Evolutionary conservation across 2,113 vertebrate species (phyloP), one percentile per base, ranked within the genome.

Genomic region (Leptocoma aspasia): DNA sequence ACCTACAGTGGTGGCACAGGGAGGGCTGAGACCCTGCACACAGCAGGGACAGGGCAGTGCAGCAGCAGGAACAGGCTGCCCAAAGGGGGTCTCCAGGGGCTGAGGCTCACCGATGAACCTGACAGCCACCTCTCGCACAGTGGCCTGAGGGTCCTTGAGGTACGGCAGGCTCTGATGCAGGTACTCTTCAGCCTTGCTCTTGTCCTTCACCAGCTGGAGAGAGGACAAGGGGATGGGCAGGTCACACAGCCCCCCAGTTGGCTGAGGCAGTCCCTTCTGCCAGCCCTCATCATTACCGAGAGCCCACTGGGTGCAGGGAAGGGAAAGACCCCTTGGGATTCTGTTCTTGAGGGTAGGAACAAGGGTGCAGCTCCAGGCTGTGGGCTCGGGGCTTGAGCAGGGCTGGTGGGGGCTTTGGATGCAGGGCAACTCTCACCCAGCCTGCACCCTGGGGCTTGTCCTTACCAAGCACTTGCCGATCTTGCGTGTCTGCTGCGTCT

Each of bases 221-320:
- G 47, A 70, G 39, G 23, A 61, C 64, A n/a, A 30, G 20, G 16
- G 26, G 8, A 16, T 6, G 30, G n/a, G 10, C n/a, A 70, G 2
- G 19, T 33, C n/a, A 39, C 39, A 16, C 6, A 69, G 17, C 6
- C 45, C n/a, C 13, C 12, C 47, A 16, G 8, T 0, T 21, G 39
- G 13, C 47, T 42, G 18, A 27, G 15, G 7, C 37, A 19, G 37
- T 23, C 18, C 27, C 33, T 86, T 28, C 64, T 53, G 39, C 33
- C 47, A 45, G 52, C 22, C 33, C 39, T 28, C 2, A 0, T 42
- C 33, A 33, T 19, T 39, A 33, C 13, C 0, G 0, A n/a, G 44
- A 53, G 18, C 15, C 45, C 16, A 6, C 26, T 26, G n/a, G 30
- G 3, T 21, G 21, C 11, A 22, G 30, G 65, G 49, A 17, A 54